Evolutionary conservation across 2,113 vertebrate species (phyloP).

Genomic region (Mus musculus): DNA sequence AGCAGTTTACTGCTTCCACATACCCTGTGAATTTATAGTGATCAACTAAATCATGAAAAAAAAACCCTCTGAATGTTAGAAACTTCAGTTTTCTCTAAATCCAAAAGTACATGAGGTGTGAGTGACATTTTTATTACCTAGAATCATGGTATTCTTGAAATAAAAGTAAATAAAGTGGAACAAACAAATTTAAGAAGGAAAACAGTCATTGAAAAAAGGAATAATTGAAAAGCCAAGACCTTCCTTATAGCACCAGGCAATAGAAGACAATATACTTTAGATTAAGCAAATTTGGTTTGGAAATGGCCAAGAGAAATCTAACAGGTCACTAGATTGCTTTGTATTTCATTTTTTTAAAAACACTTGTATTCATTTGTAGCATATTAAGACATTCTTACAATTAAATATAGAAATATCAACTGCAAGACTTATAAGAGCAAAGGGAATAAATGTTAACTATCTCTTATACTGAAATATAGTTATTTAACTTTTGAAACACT

Average conservation of each 20-base stretch:
- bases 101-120: neutral
- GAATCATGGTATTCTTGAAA: neutral
- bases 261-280: neutral
- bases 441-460: neutral
- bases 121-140: neutral
- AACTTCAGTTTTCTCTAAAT: constrained; percentile 20
- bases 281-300: neutral
- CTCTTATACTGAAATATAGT: neutral
- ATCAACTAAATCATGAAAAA: neutral
- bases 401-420: neutral
- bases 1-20: constrained; percentile 58
- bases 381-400: neutral
- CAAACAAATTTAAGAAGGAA: neutral
- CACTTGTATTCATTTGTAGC: neutral
- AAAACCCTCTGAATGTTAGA: neutral
- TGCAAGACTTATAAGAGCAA: neutral
- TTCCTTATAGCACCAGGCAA: neutral
- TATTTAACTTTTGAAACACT: constrained; percentile 26
- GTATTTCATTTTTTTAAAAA: neutral
- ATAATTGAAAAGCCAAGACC: neutral
- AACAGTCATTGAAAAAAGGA: neutral
- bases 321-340: neutral
- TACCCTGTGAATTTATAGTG: neutral
- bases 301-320: neutral
- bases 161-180: constrained; percentile 2